Percentiles rank a stretch among this genome's conserved stretches.
Evolutionary conservation across 1,140 invertebrate genomes (phyloP).

Genomic region (Papilio polyxenes): DNA sequence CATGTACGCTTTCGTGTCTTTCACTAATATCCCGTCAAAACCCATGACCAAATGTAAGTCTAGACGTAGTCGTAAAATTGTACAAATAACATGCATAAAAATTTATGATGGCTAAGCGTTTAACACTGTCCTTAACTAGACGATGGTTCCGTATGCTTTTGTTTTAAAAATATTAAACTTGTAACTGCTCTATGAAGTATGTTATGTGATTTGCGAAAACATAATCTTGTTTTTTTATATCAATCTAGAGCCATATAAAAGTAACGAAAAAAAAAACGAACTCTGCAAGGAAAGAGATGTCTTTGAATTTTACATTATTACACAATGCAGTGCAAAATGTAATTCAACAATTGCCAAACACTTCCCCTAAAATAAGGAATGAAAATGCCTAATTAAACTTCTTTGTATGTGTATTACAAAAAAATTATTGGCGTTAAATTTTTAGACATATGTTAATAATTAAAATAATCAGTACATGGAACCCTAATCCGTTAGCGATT

Average conservation of each 20-base stretch:
- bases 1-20: slow-evolving; percentile 12
- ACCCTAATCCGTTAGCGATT: slow-evolving; percentile 23
- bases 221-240: too few relatives aligned
- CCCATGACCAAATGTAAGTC: slow-evolving; percentile 33
- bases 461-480: background rate
- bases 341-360: too few relatives aligned
- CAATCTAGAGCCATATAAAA: too few relatives aligned
- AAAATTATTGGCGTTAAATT: background rate
- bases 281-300: too few relatives aligned
- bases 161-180: background rate
- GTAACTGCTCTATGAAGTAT: too few relatives aligned
- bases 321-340: too few relatives aligned
- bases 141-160: slow-evolving; percentile 13
- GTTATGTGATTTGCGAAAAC: too few relatives aligned
- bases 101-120: slow-evolving; percentile 11
- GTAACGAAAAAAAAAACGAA: too few relatives aligned
- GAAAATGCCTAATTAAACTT: background rate
- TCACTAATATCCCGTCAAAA: slow-evolving; percentile 13
- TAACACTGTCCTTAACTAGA: too few relatives aligned
- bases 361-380: too few relatives aligned
- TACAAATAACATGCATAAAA: slow-evolving; percentile 35
- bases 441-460: background rate
- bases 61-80: slow-evolving; percentile 33
- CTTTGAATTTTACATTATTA: too few relatives aligned
- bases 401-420: slow-evolving; percentile 10